Evolutionary conservation across 2,797 vertebrate genomes (phyloP).

Genomic region (Muraenolepis orangiensis): DNA sequence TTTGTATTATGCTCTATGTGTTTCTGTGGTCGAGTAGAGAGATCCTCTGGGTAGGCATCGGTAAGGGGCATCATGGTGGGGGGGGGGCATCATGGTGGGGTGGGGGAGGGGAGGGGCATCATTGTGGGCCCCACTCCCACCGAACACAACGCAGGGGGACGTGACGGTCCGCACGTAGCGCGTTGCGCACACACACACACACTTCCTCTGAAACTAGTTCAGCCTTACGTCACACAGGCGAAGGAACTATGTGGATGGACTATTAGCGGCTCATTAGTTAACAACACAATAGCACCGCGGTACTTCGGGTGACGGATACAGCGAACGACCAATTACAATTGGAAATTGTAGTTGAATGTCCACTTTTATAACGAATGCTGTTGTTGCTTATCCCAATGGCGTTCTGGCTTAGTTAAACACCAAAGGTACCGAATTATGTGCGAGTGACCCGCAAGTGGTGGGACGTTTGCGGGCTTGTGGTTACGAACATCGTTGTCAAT

Average conservation of each 20-base stretch:
- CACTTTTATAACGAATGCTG: not conserved
- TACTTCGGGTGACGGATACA: not conserved
- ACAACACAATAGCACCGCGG: constrained; percentile 8
- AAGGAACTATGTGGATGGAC: constrained; percentile 11
- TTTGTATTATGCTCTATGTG: not conserved
- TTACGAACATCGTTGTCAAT: too few species aligned
- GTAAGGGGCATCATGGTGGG: not conserved
- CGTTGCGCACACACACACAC: constrained; percentile 31
- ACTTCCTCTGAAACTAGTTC: not conserved
- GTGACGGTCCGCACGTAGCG: constrained; percentile 49
- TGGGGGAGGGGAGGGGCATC: too few species aligned
- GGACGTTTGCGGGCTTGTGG: too few species aligned
- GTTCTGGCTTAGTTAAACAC: constrained; percentile 53
- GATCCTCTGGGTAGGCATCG: not conserved
- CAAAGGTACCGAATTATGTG: constrained; percentile 53
- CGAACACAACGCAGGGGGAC: constrained; percentile 30
- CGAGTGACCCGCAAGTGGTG: constrained; percentile 17
- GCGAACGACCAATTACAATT: not conserved
- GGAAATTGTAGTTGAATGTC: not conserved
- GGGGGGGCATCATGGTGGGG: not conserved
- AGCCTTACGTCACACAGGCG: not conserved
- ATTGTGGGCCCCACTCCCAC: not conserved
- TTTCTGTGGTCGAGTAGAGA: not conserved
- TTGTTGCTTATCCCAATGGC: not conserved
- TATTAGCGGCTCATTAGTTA: constrained; percentile 29